These are phyloP conservation scores for Hetaerina titia DNA, from an alignment of 2,888 invertebrate species.

Conservation along the genomic window DNA sequence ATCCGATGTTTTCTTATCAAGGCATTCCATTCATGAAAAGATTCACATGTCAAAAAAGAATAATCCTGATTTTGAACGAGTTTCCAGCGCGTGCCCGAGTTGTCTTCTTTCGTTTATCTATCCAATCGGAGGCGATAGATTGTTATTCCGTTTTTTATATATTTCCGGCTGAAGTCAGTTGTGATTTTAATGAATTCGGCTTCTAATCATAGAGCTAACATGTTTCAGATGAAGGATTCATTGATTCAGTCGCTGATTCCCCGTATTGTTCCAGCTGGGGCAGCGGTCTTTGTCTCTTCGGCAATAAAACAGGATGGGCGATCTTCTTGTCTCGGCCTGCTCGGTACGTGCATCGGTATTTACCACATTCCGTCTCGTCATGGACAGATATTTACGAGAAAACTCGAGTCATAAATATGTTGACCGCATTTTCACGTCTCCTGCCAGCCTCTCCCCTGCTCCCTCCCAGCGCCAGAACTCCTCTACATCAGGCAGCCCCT, in stretches of 20 bases:
- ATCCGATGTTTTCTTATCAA: no score
- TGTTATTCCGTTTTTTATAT: neutral
- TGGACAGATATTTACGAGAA: constrained; percentile 46
- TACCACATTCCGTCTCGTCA: constrained; percentile 39
- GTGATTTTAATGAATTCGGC: neutral
- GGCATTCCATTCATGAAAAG: no score
- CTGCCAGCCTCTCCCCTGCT: neutral
- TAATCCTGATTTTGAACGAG: no score
- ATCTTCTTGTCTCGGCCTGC: neutral
- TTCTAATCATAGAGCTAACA: neutral
- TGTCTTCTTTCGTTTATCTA: no score
- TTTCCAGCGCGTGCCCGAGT: no score
- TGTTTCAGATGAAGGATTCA: neutral
- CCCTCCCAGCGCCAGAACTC: neutral
- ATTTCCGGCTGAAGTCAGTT: neutral
- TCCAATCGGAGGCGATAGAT: neutral
- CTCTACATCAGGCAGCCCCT: neutral
- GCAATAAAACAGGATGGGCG: neutral
- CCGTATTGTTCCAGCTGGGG: neutral
- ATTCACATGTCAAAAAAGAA: no score
- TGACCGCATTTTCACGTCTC: constrained; percentile 37
- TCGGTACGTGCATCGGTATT: constrained; percentile 17
- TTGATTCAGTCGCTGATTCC: neutral
- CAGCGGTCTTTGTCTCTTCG: neutral
- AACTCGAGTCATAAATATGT: constrained; percentile 47